A percentile compares a stretch with the other conserved stretches of the same genome.
Conservation (phyloP, 2,888 invertebrate genomes). For the Philonicus albiceps region DNA sequence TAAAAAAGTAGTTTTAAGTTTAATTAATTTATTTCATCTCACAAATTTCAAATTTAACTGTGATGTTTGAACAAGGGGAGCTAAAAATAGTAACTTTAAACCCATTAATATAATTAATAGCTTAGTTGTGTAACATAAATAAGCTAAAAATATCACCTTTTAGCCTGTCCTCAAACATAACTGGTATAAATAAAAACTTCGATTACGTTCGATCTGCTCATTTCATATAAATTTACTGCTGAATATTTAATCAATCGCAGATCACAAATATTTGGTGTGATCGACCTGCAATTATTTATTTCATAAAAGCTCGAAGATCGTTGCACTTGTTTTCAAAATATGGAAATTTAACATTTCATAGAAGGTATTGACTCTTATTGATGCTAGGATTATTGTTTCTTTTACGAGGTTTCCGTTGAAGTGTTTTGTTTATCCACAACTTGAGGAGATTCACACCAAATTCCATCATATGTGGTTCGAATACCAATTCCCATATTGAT, state of each 20-base stretch:
- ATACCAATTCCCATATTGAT: not conserved
- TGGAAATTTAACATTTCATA: not conserved
- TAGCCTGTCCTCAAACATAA: not conserved
- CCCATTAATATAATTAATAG: not conserved
- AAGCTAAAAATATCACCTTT: not conserved
- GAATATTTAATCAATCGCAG: not conserved
- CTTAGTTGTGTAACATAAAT: not conserved
- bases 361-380: not conserved
- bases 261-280: not conserved
- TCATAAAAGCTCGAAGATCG: not conserved
- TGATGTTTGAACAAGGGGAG: not conserved
- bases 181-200: not conserved
- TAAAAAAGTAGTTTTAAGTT: no score
- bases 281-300: not conserved
- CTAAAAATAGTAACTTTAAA: not conserved
- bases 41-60: no score
- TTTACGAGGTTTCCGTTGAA: not conserved
- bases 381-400: not conserved
- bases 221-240: not conserved
- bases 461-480: not conserved
- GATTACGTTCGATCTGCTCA: not conserved
- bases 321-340: not conserved
- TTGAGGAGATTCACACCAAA: not conserved
- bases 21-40: no score
- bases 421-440: not conserved